phyloP scores from a whole-genome alignment of 2,797 vertebrate genomes.

The Scyliorhinus canicula region DNA sequence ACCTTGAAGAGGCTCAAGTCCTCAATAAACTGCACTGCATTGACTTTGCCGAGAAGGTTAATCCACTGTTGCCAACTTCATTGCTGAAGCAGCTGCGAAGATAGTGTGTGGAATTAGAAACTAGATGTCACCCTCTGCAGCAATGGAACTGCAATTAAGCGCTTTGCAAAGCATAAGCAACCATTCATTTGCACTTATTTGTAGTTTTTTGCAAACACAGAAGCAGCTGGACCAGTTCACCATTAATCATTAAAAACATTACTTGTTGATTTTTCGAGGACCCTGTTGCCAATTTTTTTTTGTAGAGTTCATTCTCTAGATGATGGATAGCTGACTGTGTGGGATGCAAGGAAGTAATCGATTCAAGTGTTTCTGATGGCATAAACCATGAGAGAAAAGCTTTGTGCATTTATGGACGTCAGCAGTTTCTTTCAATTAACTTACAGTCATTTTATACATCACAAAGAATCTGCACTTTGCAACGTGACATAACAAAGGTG shows the following conservation, averaged over 20 bases:
- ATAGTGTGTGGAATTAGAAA: slow-evolving; percentile 24
- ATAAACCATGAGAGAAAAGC: background rate
- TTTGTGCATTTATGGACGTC: background rate
- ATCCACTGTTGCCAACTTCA: slow-evolving; percentile 30
- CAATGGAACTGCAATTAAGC: background rate
- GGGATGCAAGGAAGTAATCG: background rate
- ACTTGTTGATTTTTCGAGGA: background rate
- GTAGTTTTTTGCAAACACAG: background rate
- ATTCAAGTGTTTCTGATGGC: background rate
- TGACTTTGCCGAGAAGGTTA: slow-evolving; percentile 23
- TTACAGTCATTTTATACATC: background rate
- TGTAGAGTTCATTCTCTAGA: background rate
- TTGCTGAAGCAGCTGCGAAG: slow-evolving; percentile 8
- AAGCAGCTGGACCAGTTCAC: background rate
- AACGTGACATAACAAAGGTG: background rate
- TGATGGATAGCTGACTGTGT: background rate
- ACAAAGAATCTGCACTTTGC: background rate
- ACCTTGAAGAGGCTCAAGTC: slow-evolving; percentile 24
- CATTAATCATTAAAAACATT: background rate
- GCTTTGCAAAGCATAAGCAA: background rate
- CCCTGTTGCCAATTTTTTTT: background rate
- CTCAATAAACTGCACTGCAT: slow-evolving; percentile 27
- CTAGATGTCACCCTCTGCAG: background rate
- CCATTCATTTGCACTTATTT: background rate
- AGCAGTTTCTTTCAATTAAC: background rate